Evolutionary conservation across 1,140 invertebrate genomes (phyloP), one percentile per base, ranked within the genome.

Genomic region (Ladona fulva): DNA sequence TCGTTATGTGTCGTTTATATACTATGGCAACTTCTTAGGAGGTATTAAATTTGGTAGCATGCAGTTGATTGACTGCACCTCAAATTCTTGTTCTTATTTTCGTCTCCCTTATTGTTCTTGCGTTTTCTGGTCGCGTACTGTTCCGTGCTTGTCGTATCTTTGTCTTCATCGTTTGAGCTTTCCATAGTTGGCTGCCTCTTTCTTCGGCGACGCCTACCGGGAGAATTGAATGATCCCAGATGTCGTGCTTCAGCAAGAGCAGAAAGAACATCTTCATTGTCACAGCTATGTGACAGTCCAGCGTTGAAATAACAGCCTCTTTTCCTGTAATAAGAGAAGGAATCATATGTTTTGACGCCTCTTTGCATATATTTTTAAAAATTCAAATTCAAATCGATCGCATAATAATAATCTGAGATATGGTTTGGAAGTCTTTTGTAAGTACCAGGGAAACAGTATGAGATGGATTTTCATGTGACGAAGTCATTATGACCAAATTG

Each of bases 221-320:
- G 85, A 7, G 82, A 82, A 19, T 80, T 59, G 74, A 81, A 78
- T 16, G 83, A 83, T 44, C 81, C 81, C 81, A 83, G 83, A 78
- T 83, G 82, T 42, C 81, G 81, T 25, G 81, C 82, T 79, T 85
- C 84, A 74, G 82, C 82, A n/a, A 83, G 79, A n/a, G 85, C 83
- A 22, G 80, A 81, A 0, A 84, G 79, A 8, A 85, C 78, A 29
- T 86, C 83, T 76, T 84, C 84, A 81, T 86, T 85, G 81, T 86
- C 84, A 78, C 85, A 86, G 22, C 83, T 83, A 79, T 86, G 83
- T 1, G 83, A 84, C 79, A 86, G 79, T 16, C 85, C 85, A n/a
- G 83, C 85, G 78, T 86, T 85, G 25, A 86, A 80, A 74, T 82
- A 82, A 79, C 85, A 86, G 10, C 82, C 86, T 74, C 83, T 79